Evolutionary conservation across 2,113 vertebrate genomes (phyloP), one percentile per base, ranked within the genome.

Genomic region (Megatriorchis doriae): DNA sequence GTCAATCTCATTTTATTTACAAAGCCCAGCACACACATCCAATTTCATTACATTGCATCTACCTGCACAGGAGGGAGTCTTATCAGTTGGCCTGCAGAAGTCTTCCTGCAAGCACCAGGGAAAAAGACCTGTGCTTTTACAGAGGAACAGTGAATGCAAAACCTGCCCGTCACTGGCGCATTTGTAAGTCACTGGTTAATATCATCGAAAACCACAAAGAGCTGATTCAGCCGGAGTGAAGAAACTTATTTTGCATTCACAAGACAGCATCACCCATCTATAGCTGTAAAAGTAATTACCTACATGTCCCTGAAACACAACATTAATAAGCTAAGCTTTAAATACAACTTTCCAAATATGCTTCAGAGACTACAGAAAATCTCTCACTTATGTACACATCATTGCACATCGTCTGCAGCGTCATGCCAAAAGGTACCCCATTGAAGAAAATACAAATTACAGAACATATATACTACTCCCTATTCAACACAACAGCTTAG

Each of bases 1-100:
- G 98, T 98, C 98, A 98, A 96, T 94, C 98, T 98, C 92, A 97
- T 97, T 98, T 97, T 98, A 97, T 97, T 98, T 98, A 97, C 88
- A 94, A 97, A 96, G 94, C 97, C 93, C 94, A 96, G 96, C 94
- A 84, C 78, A 96, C 87, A 91, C 92, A 98, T 98, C 91, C 97
- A 93, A 97, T 98, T 98, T 98, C 97, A 98, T 98, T 98, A 97
- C 78, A 81, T n/a, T 77, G 48, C 92, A 87, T 95, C 95, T 89
- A 97, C 97, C 95, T 97, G 95, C 89, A 90, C 67, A 97, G 97
- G 71, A 93, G 85, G 94, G 92, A 91, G 55, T 92, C 97, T 98
- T 98, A 97, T 96, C 78, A 96, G 97, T 81, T 91, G 93, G 93
- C 91, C 96, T 97, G 96, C 97, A 98, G 97, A 98, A 98, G 87